Base-by-base conservation (phyloP, 2,113 vertebrate species). In the Hystrix cristata region DNA sequence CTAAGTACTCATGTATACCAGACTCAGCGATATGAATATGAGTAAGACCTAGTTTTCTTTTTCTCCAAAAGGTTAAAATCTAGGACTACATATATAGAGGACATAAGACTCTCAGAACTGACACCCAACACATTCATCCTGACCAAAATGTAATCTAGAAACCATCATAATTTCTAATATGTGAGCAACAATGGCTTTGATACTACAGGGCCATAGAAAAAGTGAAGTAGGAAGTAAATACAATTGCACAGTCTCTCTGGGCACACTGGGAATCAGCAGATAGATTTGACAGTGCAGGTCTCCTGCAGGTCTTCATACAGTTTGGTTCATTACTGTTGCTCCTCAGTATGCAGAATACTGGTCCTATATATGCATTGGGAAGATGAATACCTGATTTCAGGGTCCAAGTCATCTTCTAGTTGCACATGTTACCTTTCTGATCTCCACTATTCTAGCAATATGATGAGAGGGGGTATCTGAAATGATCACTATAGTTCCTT, bases 101-200 rank as follows among this genome's bases (percentile, higher is more conserved):
- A 53, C 53, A 87, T 0, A 76, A 76, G 71, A 72, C 3, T 78
- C 29, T 78, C n/a, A 62, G 7, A 64, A 62, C 13, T 76, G 87
- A 84, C 9, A 53, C 46, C 48, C 67, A 80, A 55, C 25, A 93
- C 31, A 69, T 2, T 69, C 18, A 51, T 9, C 51, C 34, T 79
- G 27, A 94, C 2, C 34, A 81, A 93, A 80, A 78, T 23, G 62
- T 62, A 48, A 57, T 64, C 38, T 80, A 93, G 86, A 93, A 93
- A 55, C 51, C 43, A 91, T 21, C 74, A 78, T 53, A 89, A 51
- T 51, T 95, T 53, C 76, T 78, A 71, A 51, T 57, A 62, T 91
- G 86, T 59, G 48, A 67, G 43, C 6, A 38, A 80, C 46, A 48
- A 43, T 76, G 74, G 60, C 51, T 92, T 88, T 57, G 78, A 80